These are phyloP conservation scores for Stenchaetothrips biformis DNA, from an alignment of 2,888 invertebrate species.

Conservation along the genomic window DNA sequence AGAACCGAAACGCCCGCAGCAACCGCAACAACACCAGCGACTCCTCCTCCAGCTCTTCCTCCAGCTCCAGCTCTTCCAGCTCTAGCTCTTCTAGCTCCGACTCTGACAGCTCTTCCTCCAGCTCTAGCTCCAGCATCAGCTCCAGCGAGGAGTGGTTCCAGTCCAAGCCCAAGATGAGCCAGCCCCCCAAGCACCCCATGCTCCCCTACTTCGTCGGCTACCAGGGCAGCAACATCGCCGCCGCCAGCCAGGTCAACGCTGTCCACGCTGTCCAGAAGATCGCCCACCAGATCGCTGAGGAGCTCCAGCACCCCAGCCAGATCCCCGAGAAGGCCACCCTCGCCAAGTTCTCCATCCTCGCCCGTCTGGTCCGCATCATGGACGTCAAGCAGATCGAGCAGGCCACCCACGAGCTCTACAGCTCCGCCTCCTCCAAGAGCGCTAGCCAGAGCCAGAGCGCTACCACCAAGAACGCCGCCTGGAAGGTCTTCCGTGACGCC, in stretches of 20 bases:
- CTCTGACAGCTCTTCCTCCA: too few relatives aligned
- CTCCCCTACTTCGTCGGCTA: conserved; percentile 1
- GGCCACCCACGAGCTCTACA: conserved; percentile 52
- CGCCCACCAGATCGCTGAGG: neutral
- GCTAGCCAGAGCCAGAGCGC: conserved; percentile 42
- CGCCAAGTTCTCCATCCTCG: neutral
- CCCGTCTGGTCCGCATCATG: conserved; percentile 1
- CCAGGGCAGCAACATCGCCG: conserved; percentile 1
- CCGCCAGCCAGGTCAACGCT: neutral
- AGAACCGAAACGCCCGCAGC: neutral
- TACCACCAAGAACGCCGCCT: conserved; percentile 48
- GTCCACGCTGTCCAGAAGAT: neutral
- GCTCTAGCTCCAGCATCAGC: too few relatives aligned
- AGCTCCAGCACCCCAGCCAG: neutral
- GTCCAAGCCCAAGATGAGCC: neutral
- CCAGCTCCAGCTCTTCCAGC: too few relatives aligned
- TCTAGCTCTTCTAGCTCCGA: too few relatives aligned
- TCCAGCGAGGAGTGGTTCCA: conserved; percentile 25
- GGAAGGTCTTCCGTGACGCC: conserved; percentile 59
- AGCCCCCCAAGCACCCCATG: neutral
- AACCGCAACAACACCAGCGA: conserved; percentile 1
- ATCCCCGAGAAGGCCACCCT: conserved; percentile 1
- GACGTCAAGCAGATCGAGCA: conserved; percentile 52
- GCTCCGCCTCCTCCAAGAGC: conserved; percentile 44
- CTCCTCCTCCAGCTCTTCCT: neutral